Evolutionary conservation across 2,888 invertebrate species (phyloP).

Genomic region (Dioctria linearis): DNA sequence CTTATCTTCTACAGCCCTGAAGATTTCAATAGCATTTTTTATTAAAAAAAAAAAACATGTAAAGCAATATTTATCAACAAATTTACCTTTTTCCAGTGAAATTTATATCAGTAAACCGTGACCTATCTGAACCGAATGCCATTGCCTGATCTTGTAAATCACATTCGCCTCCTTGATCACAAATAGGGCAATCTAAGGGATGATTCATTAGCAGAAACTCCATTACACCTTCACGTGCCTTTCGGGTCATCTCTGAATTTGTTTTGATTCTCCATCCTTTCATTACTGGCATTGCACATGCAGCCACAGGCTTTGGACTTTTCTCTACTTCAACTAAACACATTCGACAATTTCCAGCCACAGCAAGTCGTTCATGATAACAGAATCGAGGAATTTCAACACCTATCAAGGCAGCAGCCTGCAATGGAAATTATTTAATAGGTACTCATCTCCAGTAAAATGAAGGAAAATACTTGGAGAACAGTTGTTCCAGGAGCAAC

Average conservation of each 20-base stretch:
- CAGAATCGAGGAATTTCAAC: constrained; percentile 99
- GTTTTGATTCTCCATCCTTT: constrained; percentile 99
- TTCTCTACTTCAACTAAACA: constrained; percentile 99
- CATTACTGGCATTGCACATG: constrained; percentile 99
- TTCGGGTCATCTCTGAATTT: constrained; percentile 92
- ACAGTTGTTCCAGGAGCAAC: constrained; percentile 98
- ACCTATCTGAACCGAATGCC: constrained; percentile 97
- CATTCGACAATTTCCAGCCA: constrained; percentile 99
- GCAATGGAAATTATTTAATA: background rate
- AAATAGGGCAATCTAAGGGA: constrained; percentile 99
- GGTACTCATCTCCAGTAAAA: background rate
- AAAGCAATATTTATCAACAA: too few species aligned
- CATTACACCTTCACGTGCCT: constrained; percentile 92
- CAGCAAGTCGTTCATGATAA: constrained; percentile 98
- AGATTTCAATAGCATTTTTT: background rate
- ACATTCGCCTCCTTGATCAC: constrained; percentile 97
- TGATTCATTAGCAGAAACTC: constrained; percentile 99
- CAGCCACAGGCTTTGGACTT: constrained; percentile 97
- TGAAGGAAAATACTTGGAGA: constrained; percentile 81
- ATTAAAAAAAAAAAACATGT: background rate
- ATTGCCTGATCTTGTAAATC: constrained; percentile 98
- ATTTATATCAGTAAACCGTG: constrained; percentile 93
- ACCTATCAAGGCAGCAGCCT: constrained; percentile 96
- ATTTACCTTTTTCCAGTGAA: constrained; percentile 88
- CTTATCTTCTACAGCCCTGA: constrained; percentile 98